Percentiles rank a stretch among this genome's conserved stretches.
Conservation (phyloP, 2,888 invertebrate genomes). For the Agriopis leucophaearia region DNA sequence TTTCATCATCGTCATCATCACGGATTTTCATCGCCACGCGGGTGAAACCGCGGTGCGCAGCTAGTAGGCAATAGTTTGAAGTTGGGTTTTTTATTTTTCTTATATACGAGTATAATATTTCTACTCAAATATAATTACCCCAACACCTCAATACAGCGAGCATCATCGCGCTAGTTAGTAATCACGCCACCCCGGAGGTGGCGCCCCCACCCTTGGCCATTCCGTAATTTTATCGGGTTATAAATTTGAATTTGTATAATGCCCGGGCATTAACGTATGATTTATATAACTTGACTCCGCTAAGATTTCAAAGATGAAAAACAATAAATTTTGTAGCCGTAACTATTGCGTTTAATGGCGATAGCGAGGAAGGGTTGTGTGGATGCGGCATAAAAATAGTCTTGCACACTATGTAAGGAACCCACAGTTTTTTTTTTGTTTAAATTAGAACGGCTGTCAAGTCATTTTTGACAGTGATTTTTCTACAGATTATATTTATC, state of each 20-base stretch:
- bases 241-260: conserved; percentile 87
- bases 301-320: conserved; percentile 87
- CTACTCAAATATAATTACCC: conserved; percentile 13
- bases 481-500: too few relatives aligned
- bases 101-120: too few relatives aligned
- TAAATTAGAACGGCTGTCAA: too few relatives aligned
- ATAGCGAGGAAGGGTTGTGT: conserved; percentile 52
- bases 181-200: conserved; percentile 48
- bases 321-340: conserved; percentile 85
- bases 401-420: too few relatives aligned
- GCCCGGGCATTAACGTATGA: conserved; percentile 84
- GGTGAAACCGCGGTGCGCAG: too few relatives aligned
- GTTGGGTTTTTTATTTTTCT: too few relatives aligned
- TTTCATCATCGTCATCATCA: too few relatives aligned
- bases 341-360: conserved; percentile 83
- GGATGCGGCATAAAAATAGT: conserved; percentile 52
- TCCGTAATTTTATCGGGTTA: conserved; percentile 87
- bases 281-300: conserved; percentile 86
- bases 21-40: too few relatives aligned
- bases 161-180: conserved; percentile 70
- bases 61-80: too few relatives aligned
- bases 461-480: too few relatives aligned
- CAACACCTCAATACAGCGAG: conserved; percentile 51
- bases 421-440: too few relatives aligned
- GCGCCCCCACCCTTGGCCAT: conserved; percentile 62